A percentile compares a stretch with the other conserved stretches of the same genome.
Conservation (phyloP, 2,797 vertebrate species). For the Furcifer pardalis region DNA sequence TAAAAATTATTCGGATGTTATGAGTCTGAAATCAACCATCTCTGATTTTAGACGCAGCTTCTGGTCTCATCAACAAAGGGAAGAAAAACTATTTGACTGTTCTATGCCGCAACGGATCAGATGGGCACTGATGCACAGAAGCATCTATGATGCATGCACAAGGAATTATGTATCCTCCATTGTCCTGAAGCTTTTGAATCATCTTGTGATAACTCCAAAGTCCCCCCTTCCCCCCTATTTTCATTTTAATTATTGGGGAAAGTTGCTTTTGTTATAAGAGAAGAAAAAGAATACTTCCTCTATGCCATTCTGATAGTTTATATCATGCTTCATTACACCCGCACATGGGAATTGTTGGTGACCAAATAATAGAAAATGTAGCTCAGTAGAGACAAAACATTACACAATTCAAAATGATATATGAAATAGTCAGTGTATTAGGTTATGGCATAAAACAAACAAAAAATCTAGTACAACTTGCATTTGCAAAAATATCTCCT, state of each 20-base stretch:
- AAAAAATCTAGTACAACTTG: constrained; percentile 66
- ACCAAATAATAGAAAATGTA: constrained; percentile 54
- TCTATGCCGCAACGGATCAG: constrained; percentile 66
- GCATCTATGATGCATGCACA: constrained; percentile 48
- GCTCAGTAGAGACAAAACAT: constrained; percentile 51
- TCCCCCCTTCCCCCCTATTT: constrained; percentile 57
- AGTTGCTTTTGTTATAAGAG: constrained; percentile 66
- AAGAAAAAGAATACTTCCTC: constrained; percentile 57
- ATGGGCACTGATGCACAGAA: constrained; percentile 53
- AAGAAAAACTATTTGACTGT: constrained; percentile 71
- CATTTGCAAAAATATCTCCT: constrained; percentile 41
- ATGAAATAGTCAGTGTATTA: constrained; percentile 67
- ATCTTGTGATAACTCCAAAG: constrained; percentile 74
- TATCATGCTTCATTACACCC: constrained; percentile 42
- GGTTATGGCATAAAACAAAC: constrained; percentile 54
- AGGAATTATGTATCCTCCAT: constrained; percentile 66
- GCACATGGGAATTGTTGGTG: constrained; percentile 54
- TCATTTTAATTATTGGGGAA: constrained; percentile 55
- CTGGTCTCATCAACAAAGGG: constrained; percentile 60
- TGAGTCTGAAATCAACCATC: not conserved
- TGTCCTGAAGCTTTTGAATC: constrained; percentile 56
- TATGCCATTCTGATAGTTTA: constrained; percentile 61
- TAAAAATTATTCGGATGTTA: not conserved
- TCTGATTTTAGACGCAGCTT: constrained; percentile 63
- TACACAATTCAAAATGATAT: constrained; percentile 54